phyloP scores from a whole-genome alignment of 2,888 invertebrate genomes.

The Syrphus vitripennis region DNA sequence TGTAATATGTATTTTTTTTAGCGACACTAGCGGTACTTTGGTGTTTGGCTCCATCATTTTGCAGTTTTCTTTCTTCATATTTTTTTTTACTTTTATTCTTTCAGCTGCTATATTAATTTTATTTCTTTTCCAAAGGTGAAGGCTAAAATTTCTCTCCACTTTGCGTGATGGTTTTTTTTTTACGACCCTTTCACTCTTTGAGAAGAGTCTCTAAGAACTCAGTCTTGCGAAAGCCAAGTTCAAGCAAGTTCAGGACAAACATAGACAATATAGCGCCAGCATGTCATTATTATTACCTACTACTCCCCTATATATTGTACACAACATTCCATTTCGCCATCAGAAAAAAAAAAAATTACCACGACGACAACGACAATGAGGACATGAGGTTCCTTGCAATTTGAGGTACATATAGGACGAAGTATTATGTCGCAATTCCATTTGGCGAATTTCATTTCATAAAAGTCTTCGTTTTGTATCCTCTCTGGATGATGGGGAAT shows the following conservation, averaged over 20 bases:
- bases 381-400: slow-evolving; percentile 8
- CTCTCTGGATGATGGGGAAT: background rate
- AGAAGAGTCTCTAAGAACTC: background rate
- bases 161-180: slow-evolving; percentile 20
- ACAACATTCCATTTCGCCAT: slow-evolving; percentile 4
- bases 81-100: slow-evolving; percentile 30
- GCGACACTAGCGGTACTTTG: slow-evolving; percentile 13
- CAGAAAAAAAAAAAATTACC: background rate
- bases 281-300: slow-evolving; percentile 61
- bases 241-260: slow-evolving; percentile 22
- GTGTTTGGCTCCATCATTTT: slow-evolving; percentile 4
- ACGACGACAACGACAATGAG: background rate
- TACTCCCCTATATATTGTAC: slow-evolving; percentile 1
- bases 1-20: background rate
- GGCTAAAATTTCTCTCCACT: slow-evolving; percentile 41
- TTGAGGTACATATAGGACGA: slow-evolving; percentile 8
- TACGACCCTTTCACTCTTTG: slow-evolving; percentile 43
- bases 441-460: slow-evolving; percentile 68
- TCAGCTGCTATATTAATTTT: slow-evolving; percentile 48
- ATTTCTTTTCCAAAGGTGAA: slow-evolving; percentile 64
- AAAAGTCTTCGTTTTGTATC: slow-evolving; percentile 56
- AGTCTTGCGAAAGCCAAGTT: slow-evolving; percentile 46
- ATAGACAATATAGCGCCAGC: slow-evolving; percentile 20
- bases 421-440: slow-evolving; percentile 64
- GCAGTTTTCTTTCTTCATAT: slow-evolving; percentile 8